phyloP scores from a whole-genome alignment of 2,113 vertebrate species.

The Merops nubicus region DNA sequence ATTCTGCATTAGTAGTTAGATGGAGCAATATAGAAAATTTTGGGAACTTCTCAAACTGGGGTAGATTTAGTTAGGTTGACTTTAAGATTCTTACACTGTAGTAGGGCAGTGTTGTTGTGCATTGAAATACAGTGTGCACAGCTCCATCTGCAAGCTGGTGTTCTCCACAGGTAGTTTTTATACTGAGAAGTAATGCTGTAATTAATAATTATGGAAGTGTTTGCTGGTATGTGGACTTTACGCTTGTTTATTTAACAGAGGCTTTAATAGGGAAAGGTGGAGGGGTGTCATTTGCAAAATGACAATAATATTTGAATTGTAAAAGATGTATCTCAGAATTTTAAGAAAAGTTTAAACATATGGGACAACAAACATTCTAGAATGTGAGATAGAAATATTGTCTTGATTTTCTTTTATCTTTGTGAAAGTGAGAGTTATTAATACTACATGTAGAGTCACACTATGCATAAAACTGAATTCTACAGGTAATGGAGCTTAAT shows the following conservation, averaged over 20 bases:
- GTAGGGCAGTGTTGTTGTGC: background rate
- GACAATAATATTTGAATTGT: background rate
- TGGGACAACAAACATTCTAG: background rate
- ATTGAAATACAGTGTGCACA: background rate
- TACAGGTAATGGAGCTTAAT: background rate
- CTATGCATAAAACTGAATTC: background rate
- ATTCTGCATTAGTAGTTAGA: background rate
- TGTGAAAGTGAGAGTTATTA: background rate
- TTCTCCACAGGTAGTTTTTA: background rate
- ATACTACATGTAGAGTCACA: background rate
- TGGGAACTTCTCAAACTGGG: background rate
- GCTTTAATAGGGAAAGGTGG: background rate
- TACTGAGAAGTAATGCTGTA: background rate
- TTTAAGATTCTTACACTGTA: background rate
- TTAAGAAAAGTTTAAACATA: background rate
- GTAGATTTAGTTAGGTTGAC: background rate
- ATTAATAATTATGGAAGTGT: background rate
- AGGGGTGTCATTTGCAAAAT: background rate
- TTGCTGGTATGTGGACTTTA: background rate
- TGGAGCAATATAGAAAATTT: background rate
- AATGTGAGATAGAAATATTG: background rate
- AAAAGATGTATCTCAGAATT: background rate
- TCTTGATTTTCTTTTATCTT: background rate
- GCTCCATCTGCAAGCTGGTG: background rate
- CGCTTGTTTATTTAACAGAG: background rate